Base-by-base conservation (phyloP, 1,140 invertebrate genomes). In the Brachionus sp. region DNA sequence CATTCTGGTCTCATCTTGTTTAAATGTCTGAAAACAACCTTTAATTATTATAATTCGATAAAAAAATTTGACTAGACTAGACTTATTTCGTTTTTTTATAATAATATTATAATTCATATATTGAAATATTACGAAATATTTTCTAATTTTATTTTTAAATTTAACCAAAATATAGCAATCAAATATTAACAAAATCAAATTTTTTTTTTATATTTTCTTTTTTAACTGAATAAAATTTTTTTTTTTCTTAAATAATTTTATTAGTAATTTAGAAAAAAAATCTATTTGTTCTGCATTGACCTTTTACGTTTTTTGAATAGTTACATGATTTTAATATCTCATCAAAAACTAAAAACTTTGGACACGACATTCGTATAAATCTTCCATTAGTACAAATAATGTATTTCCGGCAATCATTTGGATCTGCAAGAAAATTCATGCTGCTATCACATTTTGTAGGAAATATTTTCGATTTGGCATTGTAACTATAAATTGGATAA, bases 271-370 rank as follows among this genome's bases (percentile, higher is more conserved):
- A 19, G 7, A 39, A 19, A 39, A 39, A 39, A 70, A 37, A n/a
- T 70, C 33, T 70, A 3, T 39, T 46, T 44, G 16, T n/a, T 12
- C 70, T 44, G 44, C 70, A 75, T 44, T 13, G 39, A 5, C 37
- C 70, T 46, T 23, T 44, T 1, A 75, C 70, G 44, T 46, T 75
- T 46, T 46, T 29, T 3, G 70, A 23, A 19, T 46, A 46, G 44
- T 75, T 75, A 13, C 70, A 75, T 29, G 19, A 23, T 75, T 75
- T 75, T 10, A 46, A 23, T 25, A 25, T 25, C 12, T 39, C 35
- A 46, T 75, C 70, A 75, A 75, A 75, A 25, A 75, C 70, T 25
- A 46, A 46, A 75, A 25, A 25, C 5, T 44, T 23, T 46, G 70
- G 70, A 33, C 70, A 75, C 5, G 39, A 25, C 42, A 75, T 46